These are phyloP conservation scores for Drosophila carrolli DNA, from an alignment of 1,140 invertebrate genomes.

Conservation along the genomic window DNA sequence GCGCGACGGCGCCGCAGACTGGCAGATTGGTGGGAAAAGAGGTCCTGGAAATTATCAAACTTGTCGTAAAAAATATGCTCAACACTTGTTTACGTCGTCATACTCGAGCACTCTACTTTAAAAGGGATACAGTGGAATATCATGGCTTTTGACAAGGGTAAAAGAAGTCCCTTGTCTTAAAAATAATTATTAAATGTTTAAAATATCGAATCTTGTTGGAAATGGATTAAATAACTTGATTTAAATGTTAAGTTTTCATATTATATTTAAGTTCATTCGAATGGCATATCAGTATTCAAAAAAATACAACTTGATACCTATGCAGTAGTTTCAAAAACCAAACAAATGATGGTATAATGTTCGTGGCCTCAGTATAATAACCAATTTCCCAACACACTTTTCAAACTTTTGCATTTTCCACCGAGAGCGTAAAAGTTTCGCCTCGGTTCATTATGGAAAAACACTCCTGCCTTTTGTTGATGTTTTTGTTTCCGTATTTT, in stretches of 20 bases:
- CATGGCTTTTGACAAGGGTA: not conserved
- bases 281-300: too few species aligned
- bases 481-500: constrained; percentile 34
- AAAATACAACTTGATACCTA: not conserved
- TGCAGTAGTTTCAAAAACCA: not conserved
- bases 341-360: constrained; percentile 7
- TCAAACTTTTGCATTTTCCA: constrained; percentile 15
- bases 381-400: constrained; percentile 3
- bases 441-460: constrained; percentile 36
- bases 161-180: not conserved
- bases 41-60: constrained; percentile 36
- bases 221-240: too few species aligned
- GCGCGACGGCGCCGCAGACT: constrained; percentile 48
- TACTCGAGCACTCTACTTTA: constrained; percentile 11
- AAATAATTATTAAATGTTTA: too few species aligned
- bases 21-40: constrained; percentile 3
- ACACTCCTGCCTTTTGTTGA: constrained; percentile 26
- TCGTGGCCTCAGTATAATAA: constrained; percentile 6
- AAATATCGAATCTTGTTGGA: not conserved
- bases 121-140: not conserved
- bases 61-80: constrained; percentile 76
- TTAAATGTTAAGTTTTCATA: too few species aligned
- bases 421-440: constrained; percentile 30
- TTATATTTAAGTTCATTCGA: too few species aligned
- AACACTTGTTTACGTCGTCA: constrained; percentile 73